Evolutionary conservation across 2,797 vertebrate species (phyloP), one percentile per base, ranked within the genome.

Genomic region (Cyprinella venusta): DNA sequence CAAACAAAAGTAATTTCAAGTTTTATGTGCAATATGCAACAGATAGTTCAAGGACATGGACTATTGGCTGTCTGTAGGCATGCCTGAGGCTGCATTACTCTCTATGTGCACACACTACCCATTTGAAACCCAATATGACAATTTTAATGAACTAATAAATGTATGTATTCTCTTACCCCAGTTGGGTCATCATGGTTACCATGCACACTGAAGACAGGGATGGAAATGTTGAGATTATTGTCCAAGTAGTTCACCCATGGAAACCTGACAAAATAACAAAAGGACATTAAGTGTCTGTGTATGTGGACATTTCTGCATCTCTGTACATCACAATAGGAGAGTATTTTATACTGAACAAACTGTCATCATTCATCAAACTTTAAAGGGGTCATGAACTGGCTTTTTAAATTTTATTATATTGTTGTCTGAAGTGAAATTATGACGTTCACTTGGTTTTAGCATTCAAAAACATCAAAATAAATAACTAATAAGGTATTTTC

Each of bases 111-210:
- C 56, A 59, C 24, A 26, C 10, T 12, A 33, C 45, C 24, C 26
- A 52, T 52, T 52, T 21, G 18, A 50, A 50, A 50, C 15, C 0
- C 48, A 16, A 18, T 18, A 50, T 50, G 48, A 50, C 5, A 6
- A 50, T 50, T 50, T 61, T 26, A 26, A 12, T 61, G 12, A 26
- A 26, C 24, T 61, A 30, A 16, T 42, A 18, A 7, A 40, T 30
- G 30, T 1, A 54, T n/a, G 8, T 30, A 18, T 38, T 45, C 19
- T 24, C 93, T 97, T 94, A 99, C 98, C 94, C 98, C 98, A 0
- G 98, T 98, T 45, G 98, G 98, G 92, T 99, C 98, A 84, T 99
- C 98, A 36, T 99, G 98, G 94, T 99, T 99, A 83, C 98, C 98
- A 81, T 99, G 98, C 88, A 99, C 96, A 90, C 98, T 99, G 89